Base-by-base conservation (phyloP, 2,888 invertebrate species). In the Hemicrepidius hirtus region DNA sequence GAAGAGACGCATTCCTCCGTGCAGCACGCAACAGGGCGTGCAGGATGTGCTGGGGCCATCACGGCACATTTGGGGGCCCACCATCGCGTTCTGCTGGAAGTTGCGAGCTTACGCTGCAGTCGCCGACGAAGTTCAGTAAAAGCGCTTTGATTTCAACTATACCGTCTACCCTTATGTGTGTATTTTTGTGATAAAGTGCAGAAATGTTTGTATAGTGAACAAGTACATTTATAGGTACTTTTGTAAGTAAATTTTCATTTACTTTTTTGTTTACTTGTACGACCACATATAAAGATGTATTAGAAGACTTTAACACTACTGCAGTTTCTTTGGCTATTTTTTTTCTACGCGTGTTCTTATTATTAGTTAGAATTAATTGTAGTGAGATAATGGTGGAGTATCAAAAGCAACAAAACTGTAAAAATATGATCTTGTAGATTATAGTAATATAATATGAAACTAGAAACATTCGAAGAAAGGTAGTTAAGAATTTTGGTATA, bases 1-100 rank as follows among this genome's bases (percentile, higher is more conserved):
- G 79, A 82, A 76, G 79, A 81, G 79, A 77, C 78, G 77, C 76
- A 76, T 78, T 81, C 79, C 81, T 81, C 79, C 82, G 82, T 84
- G 84, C 80, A 76, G 79, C 84, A 84, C 84, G 84, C 84, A 83
- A 84, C 75, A 81, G 79, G 82, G 83, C 84, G 84, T 84, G 83
- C 84, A 81, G 80, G 82, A 83, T 82, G 79, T 81, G 74, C 79
- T 70, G 77, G 82, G 80, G 76, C 81, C 83, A 83, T 82, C 83
- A 83, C 82, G 83, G 81, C 79, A 82, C 81, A 83, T 83, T 83
- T 83, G 83, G 83, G 82, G 81, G 81, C 82, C 82, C 81, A 71
- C 76, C 73, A 77, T 77, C 75, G 76, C 74, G 68, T 76, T 77
- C 80, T 80, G 79, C 77, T 81, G 81, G 79, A 80, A 78, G 76